phyloP scores from a whole-genome alignment of 1,140 invertebrate species.

The Laupala kohalensis region DNA sequence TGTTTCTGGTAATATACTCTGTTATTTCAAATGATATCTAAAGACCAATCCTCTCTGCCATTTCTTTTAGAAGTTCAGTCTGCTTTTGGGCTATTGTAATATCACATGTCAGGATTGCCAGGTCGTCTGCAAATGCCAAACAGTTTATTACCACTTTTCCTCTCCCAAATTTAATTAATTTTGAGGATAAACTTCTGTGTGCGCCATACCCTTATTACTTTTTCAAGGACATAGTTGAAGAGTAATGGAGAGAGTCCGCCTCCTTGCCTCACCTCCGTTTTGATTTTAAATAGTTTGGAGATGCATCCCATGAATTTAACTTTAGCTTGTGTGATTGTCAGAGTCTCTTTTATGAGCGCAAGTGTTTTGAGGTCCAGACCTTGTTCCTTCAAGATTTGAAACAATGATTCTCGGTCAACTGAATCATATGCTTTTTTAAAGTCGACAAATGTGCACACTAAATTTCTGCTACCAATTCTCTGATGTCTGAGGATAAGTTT shows the following conservation, averaged over 20 bases:
- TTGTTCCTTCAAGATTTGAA: constrained; percentile 6
- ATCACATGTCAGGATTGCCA: not conserved
- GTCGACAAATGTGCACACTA: constrained; percentile 3
- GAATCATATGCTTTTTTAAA: constrained; percentile 11
- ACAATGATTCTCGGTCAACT: constrained; percentile 2
- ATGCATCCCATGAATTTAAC: no score
- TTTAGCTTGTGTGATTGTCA: no score
- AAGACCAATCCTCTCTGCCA: no score
- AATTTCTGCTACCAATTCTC: not conserved
- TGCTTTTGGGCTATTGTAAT: not conserved
- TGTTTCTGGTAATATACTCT: no score
- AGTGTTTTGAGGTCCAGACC: constrained; percentile 5
- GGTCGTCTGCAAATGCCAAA: constrained; percentile 5
- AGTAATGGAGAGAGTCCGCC: constrained; percentile 2
- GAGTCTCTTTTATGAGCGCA: constrained; percentile 8
- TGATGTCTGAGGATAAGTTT: constrained; percentile 4
- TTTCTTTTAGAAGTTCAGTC: no score
- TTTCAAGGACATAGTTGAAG: constrained; percentile 6
- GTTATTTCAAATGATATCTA: no score
- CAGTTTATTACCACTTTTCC: constrained; percentile 4
- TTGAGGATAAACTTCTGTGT: constrained; percentile 63
- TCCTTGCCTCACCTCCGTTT: not conserved
- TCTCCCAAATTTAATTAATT: constrained; percentile 8
- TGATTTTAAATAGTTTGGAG: constrained; percentile 2
- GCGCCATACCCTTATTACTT: not conserved